These are phyloP conservation scores for Anarsia innoxiella DNA, from an alignment of 2,888 invertebrate genomes.

Conservation along the genomic window DNA sequence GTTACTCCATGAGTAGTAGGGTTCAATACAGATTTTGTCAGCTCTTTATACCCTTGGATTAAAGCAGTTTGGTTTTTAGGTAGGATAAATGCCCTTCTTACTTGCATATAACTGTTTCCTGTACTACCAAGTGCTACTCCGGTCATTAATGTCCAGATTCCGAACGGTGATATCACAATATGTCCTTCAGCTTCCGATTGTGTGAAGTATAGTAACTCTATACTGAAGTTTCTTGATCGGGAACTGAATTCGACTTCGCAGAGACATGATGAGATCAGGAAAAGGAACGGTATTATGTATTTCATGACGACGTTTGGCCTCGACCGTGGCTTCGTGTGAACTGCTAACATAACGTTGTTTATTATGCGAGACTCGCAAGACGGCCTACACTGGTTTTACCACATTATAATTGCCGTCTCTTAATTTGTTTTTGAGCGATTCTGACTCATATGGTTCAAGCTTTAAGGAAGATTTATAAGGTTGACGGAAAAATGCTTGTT, in stretches of 20 bases:
- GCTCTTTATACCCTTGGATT: constrained; percentile 41
- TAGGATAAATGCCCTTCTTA: constrained; percentile 48
- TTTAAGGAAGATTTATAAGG: too few species aligned
- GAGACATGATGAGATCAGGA: constrained; percentile 39
- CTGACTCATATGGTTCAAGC: not conserved
- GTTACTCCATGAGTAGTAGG: constrained; percentile 46
- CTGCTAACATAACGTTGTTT: constrained; percentile 35
- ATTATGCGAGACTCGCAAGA: constrained; percentile 29
- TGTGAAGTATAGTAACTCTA: constrained; percentile 56
- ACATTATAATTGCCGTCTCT: not conserved
- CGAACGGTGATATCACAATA: constrained; percentile 65
- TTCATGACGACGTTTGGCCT: constrained; percentile 27
- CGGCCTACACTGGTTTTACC: not conserved
- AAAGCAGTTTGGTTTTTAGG: constrained; percentile 38
- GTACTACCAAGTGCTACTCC: constrained; percentile 58
- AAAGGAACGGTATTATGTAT: constrained; percentile 23
- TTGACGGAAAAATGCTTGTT: too few species aligned
- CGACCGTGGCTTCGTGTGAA: constrained; percentile 34
- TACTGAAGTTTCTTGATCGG: constrained; percentile 58
- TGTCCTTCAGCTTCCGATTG: constrained; percentile 51
- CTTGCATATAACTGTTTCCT: constrained; percentile 45
- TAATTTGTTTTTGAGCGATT: not conserved
- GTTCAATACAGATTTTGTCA: constrained; percentile 43
- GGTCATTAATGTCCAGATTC: constrained; percentile 68
- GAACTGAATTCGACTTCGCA: constrained; percentile 52